Evolutionary conservation across 2,113 vertebrate species (phyloP).

Genomic region (Mobula hypostoma): DNA sequence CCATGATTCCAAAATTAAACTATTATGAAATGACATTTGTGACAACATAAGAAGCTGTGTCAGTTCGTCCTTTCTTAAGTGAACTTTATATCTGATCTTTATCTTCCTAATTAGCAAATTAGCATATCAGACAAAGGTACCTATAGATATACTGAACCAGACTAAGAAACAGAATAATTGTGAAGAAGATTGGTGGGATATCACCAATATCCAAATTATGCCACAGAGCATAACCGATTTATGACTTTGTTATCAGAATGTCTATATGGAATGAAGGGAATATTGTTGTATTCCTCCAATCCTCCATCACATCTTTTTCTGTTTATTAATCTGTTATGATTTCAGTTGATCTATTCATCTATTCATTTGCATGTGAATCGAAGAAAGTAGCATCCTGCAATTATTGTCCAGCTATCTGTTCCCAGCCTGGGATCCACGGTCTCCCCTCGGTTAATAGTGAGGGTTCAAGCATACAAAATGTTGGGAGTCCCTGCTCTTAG

Average conservation of each 20-base stretch:
- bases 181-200: background rate
- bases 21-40: background rate
- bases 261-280: background rate
- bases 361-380: background rate
- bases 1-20: background rate
- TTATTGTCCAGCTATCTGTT: background rate
- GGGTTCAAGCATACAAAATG: too few species aligned
- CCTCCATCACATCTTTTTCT: background rate
- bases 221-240: background rate
- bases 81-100: background rate
- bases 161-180: background rate
- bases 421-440: too few species aligned
- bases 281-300: background rate
- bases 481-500: too few species aligned
- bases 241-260: background rate
- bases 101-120: background rate
- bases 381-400: background rate
- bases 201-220: background rate
- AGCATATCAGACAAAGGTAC: background rate
- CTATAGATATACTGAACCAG: background rate
- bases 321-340: background rate
- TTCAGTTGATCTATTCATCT: background rate
- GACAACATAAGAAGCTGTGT: background rate
- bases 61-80: background rate
- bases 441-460: too few species aligned